Evolutionary conservation across 2,888 invertebrate genomes (phyloP), one percentile per base, ranked within the genome.

Genomic region (Poecilus cupreus): DNA sequence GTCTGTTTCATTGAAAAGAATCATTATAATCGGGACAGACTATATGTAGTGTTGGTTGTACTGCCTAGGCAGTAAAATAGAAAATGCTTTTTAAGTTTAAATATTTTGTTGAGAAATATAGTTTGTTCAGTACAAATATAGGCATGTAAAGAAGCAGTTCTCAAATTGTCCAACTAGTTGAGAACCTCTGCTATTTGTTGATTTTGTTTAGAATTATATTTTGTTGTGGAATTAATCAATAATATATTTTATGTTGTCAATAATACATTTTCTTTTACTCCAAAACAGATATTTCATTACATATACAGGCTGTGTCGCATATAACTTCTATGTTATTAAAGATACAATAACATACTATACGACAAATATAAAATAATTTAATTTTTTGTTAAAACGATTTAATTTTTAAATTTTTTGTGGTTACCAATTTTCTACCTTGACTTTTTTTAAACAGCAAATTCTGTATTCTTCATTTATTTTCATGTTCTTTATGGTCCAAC

Each of bases 201-300:
- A 18, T 51, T 51, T 51, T 6, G 8, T 8, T 51, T 51, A 51
- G 51, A 51, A 18, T 51, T 51, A 18, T 51, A 51, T 72, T 60
- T 72, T 39, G 72, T 72, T 72, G 72, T 68, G 32, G 16, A 68
- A 68, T 72, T 6, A 18, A 43, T 72, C 43, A 39, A 43, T 43
- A 72, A 72, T 72, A 72, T 72, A 72, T 43, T 68, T 72, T 72
- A 72, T 43, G 72, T 72, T 72, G 43, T 39, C 32, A 43, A 72
- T 20, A 1, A 18, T 26, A 1, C 8, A 32, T 32, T 32, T 32
- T 32, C 1, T 32, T 32, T 32, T 3, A 32, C 32, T 32, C 8
- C 6, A 6, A 1, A 32, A 32, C 32, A 32, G 4, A 2, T 32
- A 6, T n/a, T n/a, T n/a, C n/a, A n/a, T n/a, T n/a, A n/a, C n/a